Evolutionary conservation across 2,113 vertebrate genomes (phyloP).

Genomic region (Manacus vitellinus): DNA sequence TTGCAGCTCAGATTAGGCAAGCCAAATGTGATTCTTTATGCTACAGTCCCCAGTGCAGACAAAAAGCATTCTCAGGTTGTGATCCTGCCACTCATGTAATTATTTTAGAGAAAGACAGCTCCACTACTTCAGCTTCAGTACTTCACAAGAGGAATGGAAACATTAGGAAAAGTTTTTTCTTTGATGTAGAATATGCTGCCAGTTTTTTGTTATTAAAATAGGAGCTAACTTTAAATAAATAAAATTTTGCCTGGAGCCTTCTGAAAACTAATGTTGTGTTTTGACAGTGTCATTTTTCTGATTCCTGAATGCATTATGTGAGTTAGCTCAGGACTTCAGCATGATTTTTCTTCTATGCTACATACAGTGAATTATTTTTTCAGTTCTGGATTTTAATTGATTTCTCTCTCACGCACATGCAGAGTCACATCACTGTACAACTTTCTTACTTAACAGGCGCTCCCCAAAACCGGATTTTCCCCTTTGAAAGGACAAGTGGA

Average conservation of each 20-base stretch:
- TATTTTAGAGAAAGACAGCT: conserved; percentile 55
- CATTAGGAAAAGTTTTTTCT: conserved; percentile 75
- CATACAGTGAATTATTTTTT: conserved; percentile 48
- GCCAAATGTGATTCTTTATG: conserved; percentile 18
- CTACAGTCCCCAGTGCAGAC: conserved; percentile 36
- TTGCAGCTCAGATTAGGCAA: conserved; percentile 18
- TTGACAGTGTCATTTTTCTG: conserved; percentile 73
- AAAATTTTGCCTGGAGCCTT: conserved; percentile 77
- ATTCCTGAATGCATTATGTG: conserved; percentile 68
- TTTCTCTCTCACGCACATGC: background rate
- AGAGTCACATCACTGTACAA: background rate
- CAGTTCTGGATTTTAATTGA: conserved; percentile 53
- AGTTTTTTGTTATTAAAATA: conserved; percentile 77
- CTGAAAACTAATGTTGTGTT: conserved; percentile 75
- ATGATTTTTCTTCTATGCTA: conserved; percentile 56
- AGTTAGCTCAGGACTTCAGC: conserved; percentile 65
- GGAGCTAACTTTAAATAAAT: conserved; percentile 81
- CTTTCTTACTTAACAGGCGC: background rate
- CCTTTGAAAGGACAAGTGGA: background rate
- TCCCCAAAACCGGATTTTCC: background rate
- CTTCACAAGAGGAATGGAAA: conserved; percentile 73
- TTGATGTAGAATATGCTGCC: conserved; percentile 72
- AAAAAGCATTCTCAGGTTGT: conserved; percentile 62
- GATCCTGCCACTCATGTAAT: conserved; percentile 57
- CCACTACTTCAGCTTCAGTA: conserved; percentile 16